Evolutionary conservation across 1,140 invertebrate genomes (phyloP), one percentile per base, ranked within the genome.

Genomic region (Apolygus lucorum): DNA sequence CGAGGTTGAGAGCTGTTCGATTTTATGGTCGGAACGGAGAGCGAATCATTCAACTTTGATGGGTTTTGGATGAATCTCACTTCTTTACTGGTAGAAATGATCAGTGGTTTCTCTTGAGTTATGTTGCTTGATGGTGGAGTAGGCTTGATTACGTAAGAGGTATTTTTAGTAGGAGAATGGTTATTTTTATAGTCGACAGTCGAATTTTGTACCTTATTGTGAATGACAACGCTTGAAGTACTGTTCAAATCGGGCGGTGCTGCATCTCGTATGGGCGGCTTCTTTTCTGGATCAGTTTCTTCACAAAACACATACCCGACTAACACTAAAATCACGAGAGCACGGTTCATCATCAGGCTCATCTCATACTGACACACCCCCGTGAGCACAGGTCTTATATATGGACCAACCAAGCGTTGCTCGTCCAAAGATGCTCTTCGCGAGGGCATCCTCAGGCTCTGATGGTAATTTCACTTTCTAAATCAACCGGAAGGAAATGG

Each of bases 401-500:
- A 59, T 59, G 11, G 54, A 59, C 54, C 54, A 59, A 8, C 54
- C 54, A 59, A 59, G 11, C 54, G 54, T 59, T 59, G 8, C 54
- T 59, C 54, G 2, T 21, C 8, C 4, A 22, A 24, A 59, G 54
- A 24, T 59, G 54, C 4, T 59, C 34, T 42, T 42, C 4, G 2
- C 22, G 8, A 59, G 2, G 11, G 8, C 11, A 59, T 11, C 22
- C 11, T 59, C 54, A 59, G 11, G 8, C 34, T 11, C 4, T 21
- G 54, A 59, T 59, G 54, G 22, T 14, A 22, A 22, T 59, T 59
- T 59, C 22, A 59, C 54, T 59, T 59, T 59, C 54, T 59, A 59
- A 59, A 59, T 59, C 54, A 59, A 11, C 54, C 54, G 54, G 54
- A 59, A 59, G 54, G 34, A 42, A n/a, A n/a, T n/a, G n/a, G n/a